phyloP scores from a whole-genome alignment of 2,113 vertebrate genomes.

The Silurus glanis region DNA sequence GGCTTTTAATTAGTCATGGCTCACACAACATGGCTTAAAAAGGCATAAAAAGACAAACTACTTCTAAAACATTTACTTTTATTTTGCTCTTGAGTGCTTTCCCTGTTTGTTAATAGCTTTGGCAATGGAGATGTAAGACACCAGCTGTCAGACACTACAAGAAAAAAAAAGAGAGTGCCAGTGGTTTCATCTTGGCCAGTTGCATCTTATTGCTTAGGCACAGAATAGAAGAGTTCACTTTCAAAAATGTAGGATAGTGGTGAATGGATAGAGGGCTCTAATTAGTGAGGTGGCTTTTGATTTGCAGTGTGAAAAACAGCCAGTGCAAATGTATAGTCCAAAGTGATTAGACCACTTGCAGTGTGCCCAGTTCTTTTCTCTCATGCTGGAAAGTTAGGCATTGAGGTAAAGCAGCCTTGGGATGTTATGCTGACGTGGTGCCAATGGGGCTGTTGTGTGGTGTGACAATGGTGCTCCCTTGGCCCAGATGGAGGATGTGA shows the following conservation, averaged over 20 bases:
- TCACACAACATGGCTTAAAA: conserved; percentile 58
- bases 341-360: conserved; percentile 90
- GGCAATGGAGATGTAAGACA: conserved; percentile 53
- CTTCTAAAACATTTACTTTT: conserved; percentile 60
- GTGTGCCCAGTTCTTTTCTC: conserved; percentile 75
- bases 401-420: conserved; percentile 80
- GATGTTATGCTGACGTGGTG: conserved; percentile 79
- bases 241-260: conserved; percentile 82
- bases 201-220: conserved; percentile 61
- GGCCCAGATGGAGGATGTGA: conserved; percentile 85
- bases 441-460: conserved; percentile 83
- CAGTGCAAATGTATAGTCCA: conserved; percentile 85
- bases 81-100: conserved; percentile 65
- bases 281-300: conserved; percentile 85
- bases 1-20: conserved; percentile 12
- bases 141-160: conserved; percentile 29
- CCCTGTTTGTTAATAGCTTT: conserved; percentile 60
- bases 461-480: conserved; percentile 81
- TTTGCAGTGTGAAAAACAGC: conserved; percentile 80
- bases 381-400: conserved; percentile 75
- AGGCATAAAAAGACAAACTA: conserved; percentile 51
- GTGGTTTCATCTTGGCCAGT: conserved; percentile 68
- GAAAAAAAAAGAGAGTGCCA: conserved; percentile 44
- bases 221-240: conserved; percentile 69
- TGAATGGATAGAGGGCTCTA: conserved; percentile 78